Evolutionary conservation across 2,113 vertebrate species (phyloP).

Genomic region (Ageneiosus marmoratus): DNA sequence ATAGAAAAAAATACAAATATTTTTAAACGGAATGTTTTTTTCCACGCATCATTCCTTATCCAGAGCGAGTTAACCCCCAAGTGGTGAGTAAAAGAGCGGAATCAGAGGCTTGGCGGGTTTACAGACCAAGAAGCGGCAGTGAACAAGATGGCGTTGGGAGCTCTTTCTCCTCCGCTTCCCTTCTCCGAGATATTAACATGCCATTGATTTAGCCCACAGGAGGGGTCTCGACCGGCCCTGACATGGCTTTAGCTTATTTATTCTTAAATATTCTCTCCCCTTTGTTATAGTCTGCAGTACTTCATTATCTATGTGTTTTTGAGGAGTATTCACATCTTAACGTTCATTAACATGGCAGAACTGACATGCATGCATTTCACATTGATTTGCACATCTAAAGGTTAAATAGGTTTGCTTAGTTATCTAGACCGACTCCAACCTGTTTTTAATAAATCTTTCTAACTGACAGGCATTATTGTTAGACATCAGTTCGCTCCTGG

Average conservation of each 20-base stretch:
- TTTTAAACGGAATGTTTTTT: neutral
- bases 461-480: neutral
- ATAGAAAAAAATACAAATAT: neutral
- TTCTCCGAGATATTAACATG: constrained; percentile 33
- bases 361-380: neutral
- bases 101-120: constrained; percentile 39
- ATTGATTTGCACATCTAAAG: neutral
- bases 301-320: neutral
- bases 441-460: neutral
- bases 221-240: neutral
- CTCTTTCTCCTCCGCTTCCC: constrained; percentile 39
- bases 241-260: neutral
- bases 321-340: neutral
- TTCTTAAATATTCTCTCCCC: neutral
- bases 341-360: neutral
- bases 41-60: neutral
- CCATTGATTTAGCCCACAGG: constrained; percentile 34
- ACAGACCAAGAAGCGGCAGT: constrained; percentile 38
- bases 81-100: constrained; percentile 33
- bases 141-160: constrained; percentile 57
- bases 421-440: neutral
- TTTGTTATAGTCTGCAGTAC: too few relatives aligned
- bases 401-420: neutral
- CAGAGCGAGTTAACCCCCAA: constrained; percentile 1
- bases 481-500: neutral